Conservation (phyloP, 2,113 vertebrate genomes). For the Burhinus oedicnemus region DNA sequence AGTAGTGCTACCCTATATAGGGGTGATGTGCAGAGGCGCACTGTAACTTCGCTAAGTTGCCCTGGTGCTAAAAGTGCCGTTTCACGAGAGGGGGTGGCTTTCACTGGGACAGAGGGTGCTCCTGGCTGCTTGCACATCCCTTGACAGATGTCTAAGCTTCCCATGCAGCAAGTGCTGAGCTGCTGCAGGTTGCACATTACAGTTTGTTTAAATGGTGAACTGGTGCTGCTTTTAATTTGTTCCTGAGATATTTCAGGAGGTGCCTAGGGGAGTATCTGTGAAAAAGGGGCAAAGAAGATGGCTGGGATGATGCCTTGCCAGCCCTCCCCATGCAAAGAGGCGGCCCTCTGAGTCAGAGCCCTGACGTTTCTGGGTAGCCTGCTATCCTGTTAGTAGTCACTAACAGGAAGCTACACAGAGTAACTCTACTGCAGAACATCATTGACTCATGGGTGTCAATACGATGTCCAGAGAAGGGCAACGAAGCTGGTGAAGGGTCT, state of each 20-base stretch:
- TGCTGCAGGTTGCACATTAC: neutral
- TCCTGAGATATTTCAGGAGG: neutral
- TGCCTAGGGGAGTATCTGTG: neutral
- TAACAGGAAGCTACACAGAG: neutral
- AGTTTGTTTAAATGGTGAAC: neutral
- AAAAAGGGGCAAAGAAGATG: neutral
- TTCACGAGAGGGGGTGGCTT: neutral
- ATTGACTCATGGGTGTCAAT: neutral
- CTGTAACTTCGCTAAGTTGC: neutral
- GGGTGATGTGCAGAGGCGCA: neutral
- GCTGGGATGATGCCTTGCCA: neutral
- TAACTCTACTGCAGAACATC: neutral
- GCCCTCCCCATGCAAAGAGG: neutral
- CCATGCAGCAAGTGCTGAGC: neutral
- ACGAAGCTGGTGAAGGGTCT: too few relatives aligned
- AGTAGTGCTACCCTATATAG: neutral
- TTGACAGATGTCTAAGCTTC: neutral
- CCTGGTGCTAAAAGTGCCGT: neutral
- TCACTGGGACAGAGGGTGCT: neutral
- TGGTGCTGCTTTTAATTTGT: neutral
- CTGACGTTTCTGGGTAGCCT: neutral
- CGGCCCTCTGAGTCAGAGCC: neutral
- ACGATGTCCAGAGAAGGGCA: neutral
- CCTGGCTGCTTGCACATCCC: neutral
- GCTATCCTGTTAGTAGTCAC: neutral